A percentile compares a stretch with the other conserved stretches of the same genome.
Evolutionary conservation across 2,113 vertebrate species (phyloP).

Genomic region (Neotragus pygmaeus): DNA sequence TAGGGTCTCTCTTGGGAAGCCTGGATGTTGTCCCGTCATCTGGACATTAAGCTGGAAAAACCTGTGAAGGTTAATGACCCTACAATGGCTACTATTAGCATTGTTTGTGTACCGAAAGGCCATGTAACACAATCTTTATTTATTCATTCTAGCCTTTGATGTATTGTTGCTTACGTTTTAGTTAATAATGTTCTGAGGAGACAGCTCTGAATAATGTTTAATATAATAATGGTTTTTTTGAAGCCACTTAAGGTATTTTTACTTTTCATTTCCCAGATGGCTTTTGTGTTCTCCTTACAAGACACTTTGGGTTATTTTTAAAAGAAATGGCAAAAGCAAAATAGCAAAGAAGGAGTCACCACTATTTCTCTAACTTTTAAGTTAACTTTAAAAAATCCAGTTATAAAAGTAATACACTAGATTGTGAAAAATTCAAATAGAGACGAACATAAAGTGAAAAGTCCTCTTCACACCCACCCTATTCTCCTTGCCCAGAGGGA

Average conservation of each 20-base stretch:
- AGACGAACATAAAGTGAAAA: neutral
- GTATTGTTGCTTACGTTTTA: neutral
- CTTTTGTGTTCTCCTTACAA: neutral
- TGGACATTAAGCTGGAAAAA: neutral
- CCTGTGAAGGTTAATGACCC: rapidly evolving
- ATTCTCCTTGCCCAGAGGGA: neutral
- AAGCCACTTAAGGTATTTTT: neutral
- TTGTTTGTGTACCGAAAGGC: neutral
- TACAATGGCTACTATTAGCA: rapidly evolving
- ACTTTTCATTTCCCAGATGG: neutral
- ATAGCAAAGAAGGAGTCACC: neutral
- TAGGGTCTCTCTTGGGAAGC: neutral
- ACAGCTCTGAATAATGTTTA: neutral
- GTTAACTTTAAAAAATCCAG: neutral
- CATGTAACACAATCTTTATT: neutral
- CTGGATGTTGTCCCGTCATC: neutral
- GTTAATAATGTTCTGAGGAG: neutral
- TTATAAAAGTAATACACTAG: neutral
- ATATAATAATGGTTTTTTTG: neutral
- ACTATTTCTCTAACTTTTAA: neutral
- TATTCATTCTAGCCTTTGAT: neutral
- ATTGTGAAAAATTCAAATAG: neutral
- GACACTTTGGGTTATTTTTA: neutral
- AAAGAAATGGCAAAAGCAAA: neutral
- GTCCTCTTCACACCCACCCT: rapidly evolving